Conservation (phyloP, 2,113 vertebrate species). For the Syngnathoides biaculeatus region DNA sequence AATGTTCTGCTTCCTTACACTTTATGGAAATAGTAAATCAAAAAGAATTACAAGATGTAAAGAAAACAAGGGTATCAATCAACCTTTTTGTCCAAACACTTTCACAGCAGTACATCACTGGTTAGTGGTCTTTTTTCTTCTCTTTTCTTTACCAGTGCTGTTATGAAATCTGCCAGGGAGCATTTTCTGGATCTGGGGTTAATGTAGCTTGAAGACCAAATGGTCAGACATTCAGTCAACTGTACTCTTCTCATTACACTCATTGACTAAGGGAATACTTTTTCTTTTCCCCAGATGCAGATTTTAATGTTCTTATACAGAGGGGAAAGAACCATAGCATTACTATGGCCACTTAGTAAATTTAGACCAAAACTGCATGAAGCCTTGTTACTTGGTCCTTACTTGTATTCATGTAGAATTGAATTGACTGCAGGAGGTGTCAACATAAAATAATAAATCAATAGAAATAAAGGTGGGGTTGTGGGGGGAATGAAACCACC, state of each 20-base stretch:
- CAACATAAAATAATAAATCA: not conserved
- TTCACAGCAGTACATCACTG: conserved; percentile 36
- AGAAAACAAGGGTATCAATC: conserved; percentile 23
- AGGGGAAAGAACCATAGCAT: conserved; percentile 25
- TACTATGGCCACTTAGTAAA: conserved; percentile 61
- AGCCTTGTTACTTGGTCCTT: conserved; percentile 41
- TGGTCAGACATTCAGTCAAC: conserved; percentile 63
- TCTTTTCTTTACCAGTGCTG: conserved; percentile 33
- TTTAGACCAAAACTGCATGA: conserved; percentile 58
- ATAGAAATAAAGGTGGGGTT: not conserved
- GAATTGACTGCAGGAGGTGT: too few species aligned
- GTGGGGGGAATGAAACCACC: not conserved
- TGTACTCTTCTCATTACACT: conserved; percentile 57
- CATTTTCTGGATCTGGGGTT: conserved; percentile 57
- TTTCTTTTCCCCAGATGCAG: conserved; percentile 44
- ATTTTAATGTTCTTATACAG: conserved; percentile 64
- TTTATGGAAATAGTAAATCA: too few species aligned
- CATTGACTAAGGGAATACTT: conserved; percentile 18
- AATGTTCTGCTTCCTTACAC: too few species aligned
- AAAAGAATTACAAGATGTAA: too few species aligned
- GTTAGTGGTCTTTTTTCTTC: conserved; percentile 53
- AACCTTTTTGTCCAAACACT: conserved; percentile 44
- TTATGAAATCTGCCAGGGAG: conserved; percentile 66
- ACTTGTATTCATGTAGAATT: conserved; percentile 8
- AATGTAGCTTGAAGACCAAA: conserved; percentile 73